These are phyloP conservation scores for Pogonomyrmex barbatus DNA, from an alignment of 1,140 invertebrate genomes.

Conservation along the genomic window DNA sequence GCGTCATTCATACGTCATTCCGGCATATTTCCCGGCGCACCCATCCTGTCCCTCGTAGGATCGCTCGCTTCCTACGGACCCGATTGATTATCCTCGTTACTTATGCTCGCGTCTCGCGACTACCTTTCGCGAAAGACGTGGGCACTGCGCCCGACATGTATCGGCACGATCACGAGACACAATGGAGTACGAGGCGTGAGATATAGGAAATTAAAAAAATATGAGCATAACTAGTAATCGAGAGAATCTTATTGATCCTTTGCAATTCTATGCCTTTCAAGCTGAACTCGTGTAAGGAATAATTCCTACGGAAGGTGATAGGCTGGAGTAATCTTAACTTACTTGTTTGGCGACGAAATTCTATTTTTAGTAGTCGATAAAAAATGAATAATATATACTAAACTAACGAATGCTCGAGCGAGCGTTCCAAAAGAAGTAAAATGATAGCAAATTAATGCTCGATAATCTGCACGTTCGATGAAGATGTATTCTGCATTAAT, in stretches of 20 bases:
- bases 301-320: background rate
- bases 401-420: background rate
- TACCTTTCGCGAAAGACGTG: conserved; percentile 40
- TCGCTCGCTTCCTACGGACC: conserved; percentile 65
- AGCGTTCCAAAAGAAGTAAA: background rate
- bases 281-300: background rate
- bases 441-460: background rate
- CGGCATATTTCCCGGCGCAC: conserved; percentile 73
- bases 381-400: no score
- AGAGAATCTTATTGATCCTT: background rate
- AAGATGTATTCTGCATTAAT: background rate
- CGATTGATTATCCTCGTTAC: conserved; percentile 74
- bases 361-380: background rate
- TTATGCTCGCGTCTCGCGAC: conserved; percentile 8
- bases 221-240: background rate
- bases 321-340: background rate
- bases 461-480: conserved; percentile 1
- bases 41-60: conserved; percentile 73
- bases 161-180: conserved; percentile 17
- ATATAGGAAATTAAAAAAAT: background rate
- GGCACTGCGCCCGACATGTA: conserved; percentile 20
- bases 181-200: conserved; percentile 20
- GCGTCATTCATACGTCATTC: conserved; percentile 64
- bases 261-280: background rate
- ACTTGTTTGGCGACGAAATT: background rate